These are phyloP conservation scores for Anthopleura sola DNA, from an alignment of 64 coral and sea anemone genomes.

Conservation along the genomic window DNA sequence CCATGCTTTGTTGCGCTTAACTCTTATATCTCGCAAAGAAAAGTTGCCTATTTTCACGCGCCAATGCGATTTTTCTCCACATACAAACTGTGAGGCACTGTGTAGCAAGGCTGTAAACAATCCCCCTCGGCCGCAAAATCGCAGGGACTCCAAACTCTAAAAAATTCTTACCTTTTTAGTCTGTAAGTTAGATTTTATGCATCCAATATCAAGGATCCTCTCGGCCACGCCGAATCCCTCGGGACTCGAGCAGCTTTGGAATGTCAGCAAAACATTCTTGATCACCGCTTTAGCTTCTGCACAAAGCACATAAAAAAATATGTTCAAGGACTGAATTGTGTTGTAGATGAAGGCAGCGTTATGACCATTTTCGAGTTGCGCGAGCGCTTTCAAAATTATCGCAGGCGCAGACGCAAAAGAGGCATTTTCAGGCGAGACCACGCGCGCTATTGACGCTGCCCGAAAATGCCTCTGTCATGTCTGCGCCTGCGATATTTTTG, in stretches of 20 bases:
- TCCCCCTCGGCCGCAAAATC: neutral
- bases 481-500: no score
- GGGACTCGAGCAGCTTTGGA: constrained; percentile 75
- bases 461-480: no score
- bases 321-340: neutral
- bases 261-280: constrained; percentile 51
- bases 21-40: no score
- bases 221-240: constrained; percentile 72
- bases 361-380: no score
- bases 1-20: no score
- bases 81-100: no score
- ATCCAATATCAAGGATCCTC: constrained; percentile 79
- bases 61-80: neutral
- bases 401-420: no score
- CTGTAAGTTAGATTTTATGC: constrained; percentile 74
- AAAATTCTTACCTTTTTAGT: constrained; percentile 72
- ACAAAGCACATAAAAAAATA: neutral
- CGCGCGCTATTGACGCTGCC: no score
- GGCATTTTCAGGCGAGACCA: no score
- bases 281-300: neutral
- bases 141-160: neutral
- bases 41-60: no score
- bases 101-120: neutral
- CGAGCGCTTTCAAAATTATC: no score
- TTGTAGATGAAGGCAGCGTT: no score